phyloP scores from a whole-genome alignment of 2,888 invertebrate genomes.

The Sesia apiformis region DNA sequence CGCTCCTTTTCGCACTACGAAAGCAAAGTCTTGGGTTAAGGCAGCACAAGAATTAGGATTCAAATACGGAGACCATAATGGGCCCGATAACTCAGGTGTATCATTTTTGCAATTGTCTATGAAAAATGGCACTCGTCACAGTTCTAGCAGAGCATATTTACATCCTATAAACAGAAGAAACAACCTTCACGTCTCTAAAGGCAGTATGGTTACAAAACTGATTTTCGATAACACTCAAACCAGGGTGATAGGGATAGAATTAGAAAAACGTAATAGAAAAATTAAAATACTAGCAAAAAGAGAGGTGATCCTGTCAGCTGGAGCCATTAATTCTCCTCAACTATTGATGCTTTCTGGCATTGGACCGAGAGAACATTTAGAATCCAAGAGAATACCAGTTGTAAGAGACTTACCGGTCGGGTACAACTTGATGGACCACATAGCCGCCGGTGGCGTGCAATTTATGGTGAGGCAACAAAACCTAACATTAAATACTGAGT shows the following conservation, averaged over 20 bases:
- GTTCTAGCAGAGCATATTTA: constrained; percentile 80
- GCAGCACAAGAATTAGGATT: constrained; percentile 77
- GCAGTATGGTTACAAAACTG: constrained; percentile 75
- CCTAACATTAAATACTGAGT: constrained; percentile 38
- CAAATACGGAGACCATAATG: constrained; percentile 76
- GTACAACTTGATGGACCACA: constrained; percentile 81
- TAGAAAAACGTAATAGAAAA: constrained; percentile 63
- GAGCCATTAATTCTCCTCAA: constrained; percentile 85
- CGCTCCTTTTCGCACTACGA: constrained; percentile 62
- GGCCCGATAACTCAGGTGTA: constrained; percentile 75
- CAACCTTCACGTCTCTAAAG: constrained; percentile 77
- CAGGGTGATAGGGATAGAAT: constrained; percentile 75
- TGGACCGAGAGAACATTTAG: constrained; percentile 77
- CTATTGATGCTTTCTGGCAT: constrained; percentile 87
- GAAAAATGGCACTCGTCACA: constrained; percentile 78
- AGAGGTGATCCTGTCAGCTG: constrained; percentile 84
- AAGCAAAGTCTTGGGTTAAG: constrained; percentile 74
- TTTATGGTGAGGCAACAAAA: constrained; percentile 66
- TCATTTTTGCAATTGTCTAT: constrained; percentile 77
- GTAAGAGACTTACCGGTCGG: constrained; percentile 78
- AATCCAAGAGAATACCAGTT: constrained; percentile 68
- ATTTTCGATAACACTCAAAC: constrained; percentile 72
- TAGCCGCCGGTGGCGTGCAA: constrained; percentile 77
- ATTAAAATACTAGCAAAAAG: constrained; percentile 75
- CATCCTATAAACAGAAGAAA: constrained; percentile 72